Evolutionary conservation across 2,888 invertebrate species (phyloP).

Genomic region (Rotaria magnacalcarata): DNA sequence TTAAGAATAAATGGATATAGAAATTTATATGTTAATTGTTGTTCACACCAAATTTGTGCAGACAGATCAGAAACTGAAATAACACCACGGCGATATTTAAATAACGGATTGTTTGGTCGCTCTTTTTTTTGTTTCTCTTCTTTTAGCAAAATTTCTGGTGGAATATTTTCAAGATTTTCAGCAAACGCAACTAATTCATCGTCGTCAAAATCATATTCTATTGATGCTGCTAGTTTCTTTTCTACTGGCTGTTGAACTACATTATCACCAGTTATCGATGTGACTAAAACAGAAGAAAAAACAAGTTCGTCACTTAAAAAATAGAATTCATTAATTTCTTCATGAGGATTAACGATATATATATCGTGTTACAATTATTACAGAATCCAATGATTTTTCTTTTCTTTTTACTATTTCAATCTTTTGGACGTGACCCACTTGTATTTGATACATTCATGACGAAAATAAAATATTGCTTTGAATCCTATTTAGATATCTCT

Average conservation of each 20-base stretch:
- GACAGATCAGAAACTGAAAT: slow-evolving; percentile 53
- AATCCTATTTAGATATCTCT: no score
- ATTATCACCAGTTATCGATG: not conserved
- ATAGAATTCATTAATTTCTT: no score
- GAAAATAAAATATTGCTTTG: no score
- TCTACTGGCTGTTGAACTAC: not conserved
- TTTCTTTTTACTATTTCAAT: no score
- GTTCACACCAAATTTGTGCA: slow-evolving; percentile 55
- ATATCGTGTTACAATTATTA: no score
- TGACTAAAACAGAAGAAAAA: not conserved
- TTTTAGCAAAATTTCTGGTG: not conserved
- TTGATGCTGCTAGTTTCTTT: not conserved
- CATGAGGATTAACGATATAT: no score
- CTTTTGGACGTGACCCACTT: no score
- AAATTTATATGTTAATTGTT: slow-evolving; percentile 52
- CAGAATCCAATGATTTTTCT: no score
- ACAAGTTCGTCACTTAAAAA: no score
- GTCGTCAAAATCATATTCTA: not conserved
- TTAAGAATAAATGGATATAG: slow-evolving; percentile 50
- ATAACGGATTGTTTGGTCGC: not conserved
- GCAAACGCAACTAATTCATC: not conserved
- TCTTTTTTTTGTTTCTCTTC: not conserved
- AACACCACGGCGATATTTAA: slow-evolving; percentile 24
- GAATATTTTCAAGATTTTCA: not conserved
- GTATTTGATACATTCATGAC: no score